phyloP scores from a whole-genome alignment of 2,888 invertebrate species.

The Drosophila subquinaria region DNA sequence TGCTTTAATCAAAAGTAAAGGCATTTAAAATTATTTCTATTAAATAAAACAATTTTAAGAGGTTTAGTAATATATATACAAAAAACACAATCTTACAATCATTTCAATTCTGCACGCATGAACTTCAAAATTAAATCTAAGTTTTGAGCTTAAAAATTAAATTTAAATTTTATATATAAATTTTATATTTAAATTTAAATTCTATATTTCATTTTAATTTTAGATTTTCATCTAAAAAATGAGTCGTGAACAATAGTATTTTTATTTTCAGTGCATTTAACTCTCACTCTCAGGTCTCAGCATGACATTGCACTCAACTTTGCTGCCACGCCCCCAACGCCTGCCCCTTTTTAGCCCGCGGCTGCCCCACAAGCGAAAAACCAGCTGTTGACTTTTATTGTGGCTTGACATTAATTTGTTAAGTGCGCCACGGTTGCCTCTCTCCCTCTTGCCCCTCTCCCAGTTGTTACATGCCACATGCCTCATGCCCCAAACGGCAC shows the following conservation, averaged over 20 bases:
- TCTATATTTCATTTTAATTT: not conserved
- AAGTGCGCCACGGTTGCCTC: slow-evolving; percentile 61
- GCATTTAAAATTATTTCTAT: too few species aligned
- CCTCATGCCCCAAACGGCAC: slow-evolving; percentile 8
- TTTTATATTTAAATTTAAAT: too few species aligned
- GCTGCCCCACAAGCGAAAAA: slow-evolving; percentile 50
- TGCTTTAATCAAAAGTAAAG: too few species aligned
- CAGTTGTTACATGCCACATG: not conserved
- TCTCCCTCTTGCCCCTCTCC: not conserved
- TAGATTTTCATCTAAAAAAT: not conserved
- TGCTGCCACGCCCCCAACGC: not conserved
- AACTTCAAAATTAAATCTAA: too few species aligned
- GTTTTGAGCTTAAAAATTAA: too few species aligned
- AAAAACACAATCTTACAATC: too few species aligned
- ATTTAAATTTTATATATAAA: too few species aligned
- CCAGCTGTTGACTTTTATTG: slow-evolving; percentile 81
- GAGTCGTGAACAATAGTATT: not conserved
- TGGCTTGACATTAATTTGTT: slow-evolving; percentile 81
- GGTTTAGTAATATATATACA: too few species aligned
- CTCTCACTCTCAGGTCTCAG: slow-evolving; percentile 46
- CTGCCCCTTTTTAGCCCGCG: slow-evolving; percentile 18
- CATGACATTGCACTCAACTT: slow-evolving; percentile 76
- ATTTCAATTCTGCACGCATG: too few species aligned
- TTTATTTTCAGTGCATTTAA: slow-evolving; percentile 1
- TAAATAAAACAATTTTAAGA: too few species aligned